A percentile compares a stretch with the other conserved stretches of the same genome.
Conservation (phyloP, 1,140 invertebrate species). For the Metaphire vulgaris region DNA sequence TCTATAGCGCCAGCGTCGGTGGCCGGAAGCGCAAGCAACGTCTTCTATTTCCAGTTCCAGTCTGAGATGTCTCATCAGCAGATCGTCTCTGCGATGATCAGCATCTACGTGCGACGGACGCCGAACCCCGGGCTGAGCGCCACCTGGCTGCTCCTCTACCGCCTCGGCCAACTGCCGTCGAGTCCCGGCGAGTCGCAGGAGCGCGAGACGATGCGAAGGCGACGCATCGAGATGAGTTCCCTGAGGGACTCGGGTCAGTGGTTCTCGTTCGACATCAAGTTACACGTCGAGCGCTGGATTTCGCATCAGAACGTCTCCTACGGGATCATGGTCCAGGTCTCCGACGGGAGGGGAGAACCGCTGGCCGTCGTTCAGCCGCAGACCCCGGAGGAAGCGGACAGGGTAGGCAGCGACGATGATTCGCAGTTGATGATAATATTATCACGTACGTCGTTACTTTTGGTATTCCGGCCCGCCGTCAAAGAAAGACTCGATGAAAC, state of each 20-base stretch:
- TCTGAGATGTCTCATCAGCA: conserved; percentile 1
- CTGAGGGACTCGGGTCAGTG: not conserved
- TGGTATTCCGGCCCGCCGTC: too few relatives aligned
- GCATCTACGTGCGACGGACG: conserved; percentile 10
- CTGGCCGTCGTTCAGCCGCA: conserved; percentile 83
- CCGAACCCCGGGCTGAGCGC: not conserved
- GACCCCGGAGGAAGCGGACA: conserved; percentile 82
- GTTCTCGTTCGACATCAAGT: not conserved
- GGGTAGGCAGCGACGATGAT: conserved; percentile 62
- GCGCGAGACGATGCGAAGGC: not conserved
- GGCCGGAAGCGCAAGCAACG: not conserved
- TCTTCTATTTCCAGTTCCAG: conserved; percentile 18
- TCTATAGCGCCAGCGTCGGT: not conserved
- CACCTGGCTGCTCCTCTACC: conserved; percentile 37
- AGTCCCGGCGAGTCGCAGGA: not conserved
- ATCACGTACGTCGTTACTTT: conserved; percentile 39
- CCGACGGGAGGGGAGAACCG: conserved; percentile 58
- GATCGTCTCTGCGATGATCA: not conserved
- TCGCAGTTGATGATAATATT: too few relatives aligned
- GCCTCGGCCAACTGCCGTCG: not conserved
- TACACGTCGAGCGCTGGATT: conserved; percentile 47
- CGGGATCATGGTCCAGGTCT: conserved; percentile 33
- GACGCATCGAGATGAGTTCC: not conserved
- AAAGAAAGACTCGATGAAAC: too few relatives aligned
- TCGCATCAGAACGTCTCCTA: conserved; percentile 28